These are phyloP conservation scores for Probosciger aterrimus DNA, from an alignment of 2,113 vertebrate species.

Conservation along the genomic window DNA sequence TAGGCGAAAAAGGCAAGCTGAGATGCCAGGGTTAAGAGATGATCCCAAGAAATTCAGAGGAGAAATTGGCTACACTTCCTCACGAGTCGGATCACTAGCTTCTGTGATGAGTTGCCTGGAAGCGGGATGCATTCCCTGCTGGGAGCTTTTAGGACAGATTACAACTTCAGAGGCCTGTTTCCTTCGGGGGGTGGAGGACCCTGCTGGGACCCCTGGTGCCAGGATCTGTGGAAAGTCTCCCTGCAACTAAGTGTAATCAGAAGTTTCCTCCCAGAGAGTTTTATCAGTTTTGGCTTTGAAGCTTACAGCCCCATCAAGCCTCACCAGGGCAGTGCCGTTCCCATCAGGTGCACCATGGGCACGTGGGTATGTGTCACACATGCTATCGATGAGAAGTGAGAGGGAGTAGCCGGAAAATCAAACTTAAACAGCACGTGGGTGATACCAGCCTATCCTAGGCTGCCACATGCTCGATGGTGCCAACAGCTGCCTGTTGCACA, in stretches of 20 bases:
- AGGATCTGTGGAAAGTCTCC: background rate
- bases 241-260: background rate
- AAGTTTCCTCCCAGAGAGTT: background rate
- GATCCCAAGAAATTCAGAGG: background rate
- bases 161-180: background rate
- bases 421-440: background rate
- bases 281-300: background rate
- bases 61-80: background rate
- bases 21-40: conserved; percentile 20
- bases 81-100: background rate
- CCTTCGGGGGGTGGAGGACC: accelerated
- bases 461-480: background rate
- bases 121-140: background rate
- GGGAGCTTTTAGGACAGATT: background rate
- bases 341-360: background rate
- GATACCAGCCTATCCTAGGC: background rate
- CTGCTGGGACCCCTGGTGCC: background rate
- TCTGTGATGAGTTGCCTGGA: background rate
- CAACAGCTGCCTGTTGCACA: background rate
- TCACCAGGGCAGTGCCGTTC: background rate
- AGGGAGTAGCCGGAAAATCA: background rate
- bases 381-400: background rate
- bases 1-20: background rate
- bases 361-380: accelerated
- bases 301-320: background rate